These are phyloP conservation scores for Loxodonta africana DNA, from an alignment of 2,113 vertebrate species.

Conservation along the genomic window DNA sequence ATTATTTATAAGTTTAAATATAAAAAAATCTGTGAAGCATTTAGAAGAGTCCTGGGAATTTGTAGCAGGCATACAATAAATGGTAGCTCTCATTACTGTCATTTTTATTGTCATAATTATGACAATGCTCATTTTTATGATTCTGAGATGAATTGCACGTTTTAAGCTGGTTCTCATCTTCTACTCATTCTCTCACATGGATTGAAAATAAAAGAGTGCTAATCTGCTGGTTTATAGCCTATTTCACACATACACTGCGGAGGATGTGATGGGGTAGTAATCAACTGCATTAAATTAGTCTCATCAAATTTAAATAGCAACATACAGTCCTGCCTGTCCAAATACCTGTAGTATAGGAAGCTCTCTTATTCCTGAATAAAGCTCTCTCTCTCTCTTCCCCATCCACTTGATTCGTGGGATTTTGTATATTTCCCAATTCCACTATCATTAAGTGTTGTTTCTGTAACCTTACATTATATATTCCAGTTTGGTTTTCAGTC, in stretches of 20 bases:
- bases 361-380: neutral
- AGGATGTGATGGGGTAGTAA: neutral
- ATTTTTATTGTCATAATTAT: neutral
- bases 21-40: neutral
- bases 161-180: neutral
- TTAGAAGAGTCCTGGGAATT: neutral
- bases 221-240: neutral
- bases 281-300: slow-evolving; percentile 12
- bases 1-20: neutral
- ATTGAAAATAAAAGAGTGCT: neutral
- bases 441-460: neutral
- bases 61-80: neutral
- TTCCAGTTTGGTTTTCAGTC: neutral
- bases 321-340: slow-evolving; percentile 3
- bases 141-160: neutral
- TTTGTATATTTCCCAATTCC: too few relatives aligned
- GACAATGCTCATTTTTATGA: neutral
- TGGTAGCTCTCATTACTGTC: neutral
- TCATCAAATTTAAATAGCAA: neutral
- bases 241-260: neutral
- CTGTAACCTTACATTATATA: neutral
- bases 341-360: neutral
- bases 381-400: too few relatives aligned
- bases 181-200: neutral
- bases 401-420: too few relatives aligned